Evolutionary conservation across 2,888 invertebrate genomes (phyloP), one percentile per base, ranked within the genome.

Genomic region (Rhaphigaster nebulosa): DNA sequence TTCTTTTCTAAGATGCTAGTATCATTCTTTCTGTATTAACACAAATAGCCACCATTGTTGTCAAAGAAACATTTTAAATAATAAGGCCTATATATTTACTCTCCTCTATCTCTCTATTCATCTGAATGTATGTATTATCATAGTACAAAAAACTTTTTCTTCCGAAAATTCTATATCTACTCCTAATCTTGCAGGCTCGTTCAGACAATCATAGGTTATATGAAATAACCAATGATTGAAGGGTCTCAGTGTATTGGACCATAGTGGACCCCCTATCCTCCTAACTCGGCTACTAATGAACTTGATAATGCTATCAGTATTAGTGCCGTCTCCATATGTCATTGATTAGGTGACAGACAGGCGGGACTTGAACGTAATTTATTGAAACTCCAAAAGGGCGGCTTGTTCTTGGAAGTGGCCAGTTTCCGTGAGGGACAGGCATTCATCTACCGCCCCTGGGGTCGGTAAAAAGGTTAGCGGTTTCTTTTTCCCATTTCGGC

Each of bases 391-490:
- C 20, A 20, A 38, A 38, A 76, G 20, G 70, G 34, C 70, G 70
- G 70, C 18, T 38, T 38, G 20, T 76, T 76, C 70, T 76, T 76
- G 34, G 70, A 76, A 76, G 70, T 23, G 20, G 23, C 34, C 34
- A 1, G 70, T 76, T 76, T 76, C 70, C 38, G 70, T 76, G 70
- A 76, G 70, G 70, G 38, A 38, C 20, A 38, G 10, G 70, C 38
- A 76, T 76, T 76, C 38, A 76, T 76, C 70, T 76, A 38, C 34
- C 34, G 38, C 38, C 70, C 26, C 29, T 38, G 20, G 70, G 34
- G 70, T 76, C 70, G 70, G 34, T 34, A 76, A 76, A 76, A 76
- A 76, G 70, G 70, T 76, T 76, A 76, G 70, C 70, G 38, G 70
- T 76, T 76, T 76, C 70, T 76, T 76, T 34, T 76, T 38, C 38